phyloP scores from a whole-genome alignment of 2,797 vertebrate species.

The Sebastes nivosus region DNA sequence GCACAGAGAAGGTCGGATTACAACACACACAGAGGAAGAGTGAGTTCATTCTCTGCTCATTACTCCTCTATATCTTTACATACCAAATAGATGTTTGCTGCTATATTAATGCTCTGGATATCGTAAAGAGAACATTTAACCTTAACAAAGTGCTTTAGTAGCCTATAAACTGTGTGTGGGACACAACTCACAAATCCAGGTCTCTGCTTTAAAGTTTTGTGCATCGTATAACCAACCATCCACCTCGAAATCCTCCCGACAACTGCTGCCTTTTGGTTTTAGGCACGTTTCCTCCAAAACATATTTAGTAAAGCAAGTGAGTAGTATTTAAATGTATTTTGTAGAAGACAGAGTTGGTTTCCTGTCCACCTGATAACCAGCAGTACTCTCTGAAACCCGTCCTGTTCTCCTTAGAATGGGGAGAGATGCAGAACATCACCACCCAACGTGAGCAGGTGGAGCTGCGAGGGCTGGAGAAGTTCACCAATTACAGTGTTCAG shows the following conservation, averaged over 20 bases:
- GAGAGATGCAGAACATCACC: constrained; percentile 85
- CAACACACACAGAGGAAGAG: background rate
- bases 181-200: too few relatives aligned
- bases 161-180: too few relatives aligned
- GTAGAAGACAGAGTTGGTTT: background rate
- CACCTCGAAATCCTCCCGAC: too few relatives aligned
- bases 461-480: constrained; percentile 95
- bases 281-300: background rate
- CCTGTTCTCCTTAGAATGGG: constrained; percentile 75
- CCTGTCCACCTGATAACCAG: background rate
- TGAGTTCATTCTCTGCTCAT: background rate
- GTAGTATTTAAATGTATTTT: background rate
- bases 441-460: constrained; percentile 92
- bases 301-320: background rate
- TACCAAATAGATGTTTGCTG: background rate
- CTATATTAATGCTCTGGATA: background rate
- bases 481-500: constrained; percentile 98
- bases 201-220: too few relatives aligned
- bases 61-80: background rate
- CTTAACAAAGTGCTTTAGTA: too few relatives aligned
- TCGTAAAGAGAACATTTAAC: too few relatives aligned
- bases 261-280: background rate
- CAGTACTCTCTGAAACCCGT: background rate
- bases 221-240: too few relatives aligned
- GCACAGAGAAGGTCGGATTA: background rate